These are phyloP conservation scores for Ginglymostoma cirratum DNA, from an alignment of 2,113 vertebrate genomes.

Conservation along the genomic window DNA sequence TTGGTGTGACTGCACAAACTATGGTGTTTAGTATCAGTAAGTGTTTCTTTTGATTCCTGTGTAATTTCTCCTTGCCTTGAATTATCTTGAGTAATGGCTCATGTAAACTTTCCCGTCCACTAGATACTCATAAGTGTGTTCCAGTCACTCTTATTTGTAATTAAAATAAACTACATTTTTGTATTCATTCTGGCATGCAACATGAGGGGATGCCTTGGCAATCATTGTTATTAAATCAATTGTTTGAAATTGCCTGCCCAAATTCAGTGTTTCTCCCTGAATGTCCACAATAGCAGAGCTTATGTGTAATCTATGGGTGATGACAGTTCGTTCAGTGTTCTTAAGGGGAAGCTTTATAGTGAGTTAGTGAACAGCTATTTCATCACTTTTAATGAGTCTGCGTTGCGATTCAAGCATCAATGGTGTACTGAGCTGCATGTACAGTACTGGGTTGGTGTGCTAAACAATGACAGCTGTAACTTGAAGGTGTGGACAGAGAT, in stretches of 20 bases:
- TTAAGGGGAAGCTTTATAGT: neutral
- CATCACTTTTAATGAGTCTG: neutral
- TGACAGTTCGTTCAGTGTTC: neutral
- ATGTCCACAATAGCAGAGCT: neutral
- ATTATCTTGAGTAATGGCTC: neutral
- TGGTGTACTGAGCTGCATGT: neutral
- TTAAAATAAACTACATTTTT: neutral
- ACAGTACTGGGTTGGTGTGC: neutral
- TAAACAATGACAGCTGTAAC: neutral
- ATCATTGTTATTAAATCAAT: neutral
- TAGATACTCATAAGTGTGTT: neutral
- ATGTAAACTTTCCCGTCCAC: neutral
- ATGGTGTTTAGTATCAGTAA: neutral
- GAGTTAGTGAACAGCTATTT: neutral
- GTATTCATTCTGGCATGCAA: neutral
- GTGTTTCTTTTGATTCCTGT: neutral
- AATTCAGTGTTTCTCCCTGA: neutral
- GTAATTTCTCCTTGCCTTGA: neutral
- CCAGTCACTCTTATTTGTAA: neutral
- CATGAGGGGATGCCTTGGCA: neutral
- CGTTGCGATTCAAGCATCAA: neutral
- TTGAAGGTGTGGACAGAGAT: neutral
- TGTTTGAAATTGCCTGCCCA: neutral
- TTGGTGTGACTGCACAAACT: neutral
- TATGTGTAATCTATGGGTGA: neutral